Evolutionary conservation across 2,797 vertebrate species (phyloP), one percentile per base, ranked within the genome.

Genomic region (Darevskia mixta): DNA sequence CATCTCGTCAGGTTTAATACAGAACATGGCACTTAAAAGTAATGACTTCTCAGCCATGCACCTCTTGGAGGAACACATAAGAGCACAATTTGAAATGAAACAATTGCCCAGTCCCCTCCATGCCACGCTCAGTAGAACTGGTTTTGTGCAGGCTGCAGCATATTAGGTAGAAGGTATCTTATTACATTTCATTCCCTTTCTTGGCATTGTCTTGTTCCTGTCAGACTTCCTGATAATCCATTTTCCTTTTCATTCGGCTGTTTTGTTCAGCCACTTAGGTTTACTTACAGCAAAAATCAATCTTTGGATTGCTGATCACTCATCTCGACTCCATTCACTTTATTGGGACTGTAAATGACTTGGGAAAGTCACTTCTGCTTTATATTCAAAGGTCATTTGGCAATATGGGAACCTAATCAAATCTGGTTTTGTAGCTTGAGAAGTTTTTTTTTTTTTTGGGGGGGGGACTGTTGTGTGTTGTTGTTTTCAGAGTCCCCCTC

Each of bases 131-230:
- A 89, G 82, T 77, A 92, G 91, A 93, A 85, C 86, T 87, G 90
- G 43, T 95, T 92, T 72, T 82, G 87, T 92, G 32, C 32, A 88
- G 90, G n/a, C 86, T 91, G 91, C 93, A 94, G 41, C 79, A 94
- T 92, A 86, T 85, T 89, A 92, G 87, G 82, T 83, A 92, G 86
- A 93, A 91, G 82, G 88, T 89, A 94, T 93, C 92, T 95, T 91
- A 95, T 96, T 95, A 93, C 91, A 93, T 94, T 95, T 92, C 89
- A 89, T 89, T 94, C 92, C n/a, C 93, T 95, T 89, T 92, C 90
- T 96, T 95, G 92, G 90, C 90, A 89, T 86, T 93, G 89, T 83
- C 90, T 90, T 93, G 90, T 93, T 95, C 85, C 91, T 94, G 89
- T 96, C 92, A 94, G 91, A 83, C 88, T 93, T 79, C 87, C 83